phyloP scores from a whole-genome alignment of 2,888 invertebrate genomes.

The Microplitis deprimator region DNA sequence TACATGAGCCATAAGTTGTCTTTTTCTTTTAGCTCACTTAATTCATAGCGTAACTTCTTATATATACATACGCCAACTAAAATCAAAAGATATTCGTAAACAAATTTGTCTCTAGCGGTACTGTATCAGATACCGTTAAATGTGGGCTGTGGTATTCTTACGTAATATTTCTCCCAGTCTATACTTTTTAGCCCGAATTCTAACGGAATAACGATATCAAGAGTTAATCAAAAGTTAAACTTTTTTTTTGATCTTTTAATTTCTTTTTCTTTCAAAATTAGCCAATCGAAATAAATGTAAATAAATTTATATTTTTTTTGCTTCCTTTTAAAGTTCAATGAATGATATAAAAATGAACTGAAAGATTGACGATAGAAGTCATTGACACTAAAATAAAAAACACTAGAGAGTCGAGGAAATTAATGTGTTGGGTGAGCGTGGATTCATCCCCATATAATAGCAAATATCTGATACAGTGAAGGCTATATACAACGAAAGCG shows the following conservation, averaged over 20 bases:
- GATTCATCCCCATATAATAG: conserved; percentile 6
- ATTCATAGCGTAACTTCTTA: conserved; percentile 20
- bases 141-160: conserved; percentile 44
- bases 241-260: conserved; percentile 15
- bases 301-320: background rate
- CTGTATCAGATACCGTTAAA: conserved; percentile 34
- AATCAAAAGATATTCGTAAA: conserved; percentile 45
- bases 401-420: conserved; percentile 17
- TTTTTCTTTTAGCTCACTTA: background rate
- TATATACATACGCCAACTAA: conserved; percentile 16
- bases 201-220: conserved; percentile 28
- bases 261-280: conserved; percentile 22
- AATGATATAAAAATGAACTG: conserved; percentile 25
- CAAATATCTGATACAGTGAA: background rate
- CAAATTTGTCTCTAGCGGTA: conserved; percentile 58
- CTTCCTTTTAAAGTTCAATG: background rate
- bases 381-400: conserved; percentile 22
- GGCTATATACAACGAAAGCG: conserved; percentile 22
- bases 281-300: background rate
- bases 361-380: conserved; percentile 15
- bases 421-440: conserved; percentile 9
- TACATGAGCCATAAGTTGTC: background rate
- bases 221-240: conserved; percentile 10
- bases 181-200: conserved; percentile 16
- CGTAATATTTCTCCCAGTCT: conserved; percentile 32